Evolutionary conservation across 2,113 vertebrate species (phyloP).

Genomic region (Pituophis catenifer): DNA sequence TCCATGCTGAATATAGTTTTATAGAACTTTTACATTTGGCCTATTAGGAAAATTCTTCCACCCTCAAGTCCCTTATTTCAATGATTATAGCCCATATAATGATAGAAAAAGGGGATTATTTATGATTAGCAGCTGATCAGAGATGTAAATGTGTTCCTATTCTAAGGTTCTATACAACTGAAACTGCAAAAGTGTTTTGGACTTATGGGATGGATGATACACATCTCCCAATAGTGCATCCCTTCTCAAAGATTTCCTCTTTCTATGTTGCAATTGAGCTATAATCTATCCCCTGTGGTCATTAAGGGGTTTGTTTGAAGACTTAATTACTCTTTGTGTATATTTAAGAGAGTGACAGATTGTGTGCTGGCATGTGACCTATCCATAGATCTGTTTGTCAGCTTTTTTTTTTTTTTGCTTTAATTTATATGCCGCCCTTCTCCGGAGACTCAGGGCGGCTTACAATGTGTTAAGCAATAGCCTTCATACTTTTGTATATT

Average conservation of each 20-base stretch:
- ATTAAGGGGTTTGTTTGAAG: background rate
- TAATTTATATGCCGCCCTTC: too few species aligned
- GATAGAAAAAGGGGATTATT: background rate
- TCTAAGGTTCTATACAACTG: background rate
- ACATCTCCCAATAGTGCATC: background rate
- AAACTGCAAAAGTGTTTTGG: background rate
- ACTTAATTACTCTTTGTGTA: background rate
- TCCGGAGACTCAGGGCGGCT: too few species aligned
- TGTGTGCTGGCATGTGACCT: background rate
- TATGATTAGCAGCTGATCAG: background rate
- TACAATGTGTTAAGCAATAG: too few species aligned
- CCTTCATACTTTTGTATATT: too few species aligned
- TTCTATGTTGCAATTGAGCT: background rate
- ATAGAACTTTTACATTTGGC: background rate
- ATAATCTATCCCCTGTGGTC: background rate
- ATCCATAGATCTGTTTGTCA: background rate
- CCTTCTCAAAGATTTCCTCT: background rate
- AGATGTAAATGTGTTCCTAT: background rate
- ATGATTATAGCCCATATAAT: background rate
- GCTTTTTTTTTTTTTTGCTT: background rate
- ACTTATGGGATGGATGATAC: background rate
- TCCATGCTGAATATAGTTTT: background rate
- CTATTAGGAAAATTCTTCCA: background rate
- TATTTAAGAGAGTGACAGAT: background rate
- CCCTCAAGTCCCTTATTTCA: background rate